These are phyloP conservation scores for Chaenogobius annularis DNA, from an alignment of 2,113 vertebrate genomes.

Conservation along the genomic window DNA sequence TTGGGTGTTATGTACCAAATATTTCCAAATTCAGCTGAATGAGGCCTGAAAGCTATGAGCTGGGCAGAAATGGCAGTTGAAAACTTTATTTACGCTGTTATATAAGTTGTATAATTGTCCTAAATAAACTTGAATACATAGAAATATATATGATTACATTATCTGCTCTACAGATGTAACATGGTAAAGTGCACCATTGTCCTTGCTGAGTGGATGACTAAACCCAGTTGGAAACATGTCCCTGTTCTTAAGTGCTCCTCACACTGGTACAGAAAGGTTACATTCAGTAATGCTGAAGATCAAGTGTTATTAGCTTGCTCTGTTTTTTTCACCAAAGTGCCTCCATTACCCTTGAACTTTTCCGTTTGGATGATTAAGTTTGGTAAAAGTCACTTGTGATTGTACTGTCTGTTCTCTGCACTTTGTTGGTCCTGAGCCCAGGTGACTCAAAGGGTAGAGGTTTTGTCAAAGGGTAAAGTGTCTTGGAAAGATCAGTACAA, in stretches of 20 bases:
- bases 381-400: conserved; percentile 20
- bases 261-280: conserved; percentile 43
- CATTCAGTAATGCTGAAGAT: conserved; percentile 35
- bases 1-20: too few relatives aligned
- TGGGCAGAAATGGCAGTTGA: too few relatives aligned
- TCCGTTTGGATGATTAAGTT: conserved; percentile 25
- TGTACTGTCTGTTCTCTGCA: not conserved
- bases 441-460: not conserved
- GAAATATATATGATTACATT: too few relatives aligned
- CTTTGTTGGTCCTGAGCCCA: not conserved
- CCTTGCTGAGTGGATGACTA: conserved; percentile 25
- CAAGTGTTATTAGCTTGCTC: conserved; percentile 43
- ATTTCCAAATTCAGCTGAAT: too few relatives aligned
- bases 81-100: too few relatives aligned
- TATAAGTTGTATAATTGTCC: too few relatives aligned
- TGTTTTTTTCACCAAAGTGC: conserved; percentile 23
- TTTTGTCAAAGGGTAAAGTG: not conserved
- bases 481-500: not conserved
- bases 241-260: conserved; percentile 31
- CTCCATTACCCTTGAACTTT: conserved; percentile 27
- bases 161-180: not conserved
- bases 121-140: too few relatives aligned
- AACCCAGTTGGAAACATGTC: conserved; percentile 26
- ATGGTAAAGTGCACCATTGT: conserved; percentile 1
- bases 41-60: too few relatives aligned